These are phyloP conservation scores for Tigriopus japonicus DNA, from an alignment of 1,140 invertebrate genomes.

Conservation along the genomic window DNA sequence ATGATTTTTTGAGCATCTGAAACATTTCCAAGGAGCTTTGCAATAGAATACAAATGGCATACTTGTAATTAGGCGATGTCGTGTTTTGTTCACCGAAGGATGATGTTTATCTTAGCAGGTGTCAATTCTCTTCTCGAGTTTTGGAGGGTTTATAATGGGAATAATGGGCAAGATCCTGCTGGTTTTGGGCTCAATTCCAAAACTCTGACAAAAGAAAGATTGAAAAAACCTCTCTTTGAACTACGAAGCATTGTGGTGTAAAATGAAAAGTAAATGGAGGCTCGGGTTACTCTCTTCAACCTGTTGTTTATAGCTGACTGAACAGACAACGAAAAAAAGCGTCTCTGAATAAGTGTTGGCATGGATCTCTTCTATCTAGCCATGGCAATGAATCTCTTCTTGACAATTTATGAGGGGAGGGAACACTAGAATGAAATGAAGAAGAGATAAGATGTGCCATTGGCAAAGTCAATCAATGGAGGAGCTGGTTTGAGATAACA, in stretches of 20 bases:
- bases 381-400: no score
- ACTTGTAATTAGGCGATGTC: background rate
- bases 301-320: no score
- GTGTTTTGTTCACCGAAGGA: background rate
- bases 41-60: background rate
- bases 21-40: background rate
- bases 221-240: no score
- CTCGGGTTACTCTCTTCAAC: no score
- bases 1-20: background rate
- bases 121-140: constrained; percentile 1
- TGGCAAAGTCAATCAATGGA: background rate
- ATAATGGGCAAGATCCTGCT: no score
- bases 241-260: no score
- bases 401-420: no score
- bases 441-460: background rate
- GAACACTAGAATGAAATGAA: background rate
- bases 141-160: background rate
- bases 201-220: no score
- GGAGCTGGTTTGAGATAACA: background rate
- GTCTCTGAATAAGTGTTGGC: constrained; percentile 7
- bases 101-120: background rate
- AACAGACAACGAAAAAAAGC: no score
- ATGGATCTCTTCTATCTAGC: background rate
- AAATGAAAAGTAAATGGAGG: no score
- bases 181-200: no score